These are phyloP conservation scores for Lagodon rhomboides DNA, from an alignment of 2,797 vertebrate genomes.

Conservation along the genomic window DNA sequence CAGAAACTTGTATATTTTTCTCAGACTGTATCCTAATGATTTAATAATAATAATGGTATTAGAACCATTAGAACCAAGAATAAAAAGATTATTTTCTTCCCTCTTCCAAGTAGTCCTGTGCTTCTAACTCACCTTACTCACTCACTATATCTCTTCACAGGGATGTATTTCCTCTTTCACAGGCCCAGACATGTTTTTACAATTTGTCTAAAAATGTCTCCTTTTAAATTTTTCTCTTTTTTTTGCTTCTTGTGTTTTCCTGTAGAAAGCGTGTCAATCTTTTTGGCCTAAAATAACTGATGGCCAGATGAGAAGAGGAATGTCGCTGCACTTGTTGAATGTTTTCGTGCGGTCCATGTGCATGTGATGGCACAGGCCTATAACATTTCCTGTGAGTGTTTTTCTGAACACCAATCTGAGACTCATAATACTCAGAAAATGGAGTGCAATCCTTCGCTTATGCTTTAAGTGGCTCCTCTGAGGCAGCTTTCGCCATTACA, in stretches of 20 bases:
- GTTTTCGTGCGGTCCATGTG: background rate
- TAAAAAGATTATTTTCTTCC: background rate
- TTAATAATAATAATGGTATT: background rate
- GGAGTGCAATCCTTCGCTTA: too few relatives aligned
- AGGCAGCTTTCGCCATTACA: background rate
- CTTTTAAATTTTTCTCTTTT: background rate
- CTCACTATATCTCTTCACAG: background rate
- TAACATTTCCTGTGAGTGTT: background rate
- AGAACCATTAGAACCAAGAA: too few relatives aligned
- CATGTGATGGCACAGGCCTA: background rate
- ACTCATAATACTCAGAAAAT: background rate
- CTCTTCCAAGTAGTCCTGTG: background rate
- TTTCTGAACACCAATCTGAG: background rate
- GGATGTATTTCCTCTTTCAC: background rate
- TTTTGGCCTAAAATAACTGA: background rate
- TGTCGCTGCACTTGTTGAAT: background rate
- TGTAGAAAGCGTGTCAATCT: background rate
- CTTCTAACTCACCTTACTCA: background rate
- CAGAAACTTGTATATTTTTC: background rate
- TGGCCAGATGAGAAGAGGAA: slow-evolving; percentile 1
- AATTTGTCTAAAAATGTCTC: background rate
- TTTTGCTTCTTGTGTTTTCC: background rate
- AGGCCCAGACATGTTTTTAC: background rate
- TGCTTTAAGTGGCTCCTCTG: background rate
- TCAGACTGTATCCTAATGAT: background rate